Percentiles rank a stretch among this genome's conserved stretches.
Conservation (phyloP, 2,888 invertebrate genomes). For the Cynaeus angustus region DNA sequence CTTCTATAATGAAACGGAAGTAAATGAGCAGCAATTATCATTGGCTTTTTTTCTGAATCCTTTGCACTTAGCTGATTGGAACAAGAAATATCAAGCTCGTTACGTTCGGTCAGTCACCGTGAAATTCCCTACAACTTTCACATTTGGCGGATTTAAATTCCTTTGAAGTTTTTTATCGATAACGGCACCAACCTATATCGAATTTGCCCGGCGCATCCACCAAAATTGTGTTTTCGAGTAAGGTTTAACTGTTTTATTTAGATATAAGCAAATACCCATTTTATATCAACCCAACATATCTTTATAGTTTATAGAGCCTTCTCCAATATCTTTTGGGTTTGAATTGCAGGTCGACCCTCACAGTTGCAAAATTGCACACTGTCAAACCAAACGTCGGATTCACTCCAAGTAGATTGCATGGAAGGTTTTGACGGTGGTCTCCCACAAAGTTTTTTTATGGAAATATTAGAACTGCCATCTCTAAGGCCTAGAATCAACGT, state of each 20-base stretch:
- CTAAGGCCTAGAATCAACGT: constrained; percentile 78
- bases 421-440: constrained; percentile 92
- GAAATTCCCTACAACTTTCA: constrained; percentile 55
- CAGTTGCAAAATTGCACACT: constrained; percentile 92
- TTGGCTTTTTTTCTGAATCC: constrained; percentile 32
- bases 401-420: constrained; percentile 88
- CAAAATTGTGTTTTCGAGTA: constrained; percentile 31
- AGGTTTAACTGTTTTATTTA: constrained; percentile 12
- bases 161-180: constrained; percentile 40
- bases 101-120: constrained; percentile 52
- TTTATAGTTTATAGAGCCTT: not conserved
- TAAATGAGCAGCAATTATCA: constrained; percentile 47
- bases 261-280: constrained; percentile 11
- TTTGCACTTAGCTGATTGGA: constrained; percentile 61
- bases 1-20: constrained; percentile 44
- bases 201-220: constrained; percentile 30
- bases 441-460: constrained; percentile 90
- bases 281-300: not conserved
- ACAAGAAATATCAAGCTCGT: constrained; percentile 62
- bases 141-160: constrained; percentile 56
- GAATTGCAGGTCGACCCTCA: constrained; percentile 85
- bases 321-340: constrained; percentile 1
- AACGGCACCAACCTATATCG: constrained; percentile 9
- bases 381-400: constrained; percentile 89
- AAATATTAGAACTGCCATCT: constrained; percentile 83